Evolutionary conservation across 1,140 invertebrate genomes (phyloP), one percentile per base, ranked within the genome.

Genomic region (Chlorops oryzae): DNA sequence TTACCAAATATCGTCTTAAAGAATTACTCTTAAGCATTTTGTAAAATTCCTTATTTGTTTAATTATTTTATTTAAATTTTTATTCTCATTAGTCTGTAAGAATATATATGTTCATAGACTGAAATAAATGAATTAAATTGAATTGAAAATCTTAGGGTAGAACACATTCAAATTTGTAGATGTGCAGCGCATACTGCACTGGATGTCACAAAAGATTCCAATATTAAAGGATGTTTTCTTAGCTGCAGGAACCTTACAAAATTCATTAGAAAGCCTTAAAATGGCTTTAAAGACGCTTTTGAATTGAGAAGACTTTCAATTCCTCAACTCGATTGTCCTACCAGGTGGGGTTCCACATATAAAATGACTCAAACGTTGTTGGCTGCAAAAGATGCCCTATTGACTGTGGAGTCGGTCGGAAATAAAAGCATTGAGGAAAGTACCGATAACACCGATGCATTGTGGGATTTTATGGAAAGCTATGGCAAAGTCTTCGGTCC

Each of bases 271-370:
- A 49, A 49, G 42, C 12, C 47, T 20, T 41, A 43, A 12, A 47
- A 42, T 22, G 44, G 44, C 3, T 47, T 15, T 28, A 25, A 39
- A 15, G 38, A 50, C 23, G 37, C 37, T 13, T 50, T 50, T 35
- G 48, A 50, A n/a, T n/a, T 50, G 2, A 50, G 35, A 42, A 4
- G 43, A 37, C 17, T 52, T 13, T 41, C 40, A 32, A 24, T 53
- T 46, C 46, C 51, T 3, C 46, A 53, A 53, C 24, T 49, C 12
- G 46, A 53, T 22, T 49, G 47, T 35, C 52, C 52, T 28, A 50
- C 52, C 12, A 47, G 52, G 35, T 55, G 45, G 54, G 50, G 50
- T 17, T 55, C 50, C 6, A 52, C 50, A 1, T 55, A 52, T 28
- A 34, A 17, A 13, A 55, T 55, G 50, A 12, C 50, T 17, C 20